Conservation (phyloP, 2,888 invertebrate genomes). For the Odiellus spinosus region DNA sequence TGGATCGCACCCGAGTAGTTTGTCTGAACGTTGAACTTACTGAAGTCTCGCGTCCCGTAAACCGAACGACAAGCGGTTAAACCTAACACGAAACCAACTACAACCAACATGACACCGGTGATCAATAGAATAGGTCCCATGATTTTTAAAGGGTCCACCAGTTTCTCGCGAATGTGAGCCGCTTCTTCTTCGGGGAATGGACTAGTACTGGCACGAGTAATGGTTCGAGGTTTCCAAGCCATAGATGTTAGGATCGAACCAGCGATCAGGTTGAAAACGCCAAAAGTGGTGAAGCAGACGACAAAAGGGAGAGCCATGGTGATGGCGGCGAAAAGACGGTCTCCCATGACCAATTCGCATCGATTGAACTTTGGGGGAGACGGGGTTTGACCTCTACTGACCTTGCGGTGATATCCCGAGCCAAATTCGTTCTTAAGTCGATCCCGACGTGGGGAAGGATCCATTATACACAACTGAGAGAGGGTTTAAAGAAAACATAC, state of each 20-base stretch:
- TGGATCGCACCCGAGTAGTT: too few relatives aligned
- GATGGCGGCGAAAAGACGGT: slow-evolving; percentile 5
- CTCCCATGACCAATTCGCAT: neutral
- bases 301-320: slow-evolving; percentile 12
- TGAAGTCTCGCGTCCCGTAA: too few relatives aligned
- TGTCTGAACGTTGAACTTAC: too few relatives aligned
- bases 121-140: slow-evolving; percentile 13
- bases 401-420: too few relatives aligned
- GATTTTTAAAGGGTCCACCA: slow-evolving; percentile 12
- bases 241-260: slow-evolving; percentile 12
- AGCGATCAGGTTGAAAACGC: slow-evolving; percentile 12
- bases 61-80: slow-evolving; percentile 11
- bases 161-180: neutral
- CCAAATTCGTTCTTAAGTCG: too few relatives aligned
- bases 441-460: too few relatives aligned
- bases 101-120: slow-evolving; percentile 10
- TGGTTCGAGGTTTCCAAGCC: slow-evolving; percentile 7
- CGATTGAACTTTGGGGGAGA: neutral
- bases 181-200: too few relatives aligned
- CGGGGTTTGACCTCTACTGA: too few relatives aligned
- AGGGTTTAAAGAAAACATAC: too few relatives aligned
- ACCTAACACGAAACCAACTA: slow-evolving; percentile 10
- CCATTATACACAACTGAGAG: too few relatives aligned
- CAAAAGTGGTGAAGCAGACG: slow-evolving; percentile 13
- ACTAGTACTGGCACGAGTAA: neutral